phyloP scores from a whole-genome alignment of 2,113 vertebrate species.

The Taurulus bubalis region DNA sequence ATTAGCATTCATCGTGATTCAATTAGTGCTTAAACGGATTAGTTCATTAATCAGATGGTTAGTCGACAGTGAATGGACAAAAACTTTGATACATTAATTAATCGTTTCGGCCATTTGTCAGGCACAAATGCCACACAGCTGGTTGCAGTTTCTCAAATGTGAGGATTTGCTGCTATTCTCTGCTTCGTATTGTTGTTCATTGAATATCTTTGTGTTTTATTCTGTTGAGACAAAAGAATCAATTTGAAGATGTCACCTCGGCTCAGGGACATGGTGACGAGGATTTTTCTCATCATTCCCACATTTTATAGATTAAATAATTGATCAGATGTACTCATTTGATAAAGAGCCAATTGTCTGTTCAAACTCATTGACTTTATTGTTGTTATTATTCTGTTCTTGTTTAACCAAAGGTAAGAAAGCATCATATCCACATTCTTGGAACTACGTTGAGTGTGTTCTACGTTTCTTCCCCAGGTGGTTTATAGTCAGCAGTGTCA shows the following conservation, averaged over 20 bases:
- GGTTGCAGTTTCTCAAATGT: neutral
- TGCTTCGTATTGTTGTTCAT: neutral
- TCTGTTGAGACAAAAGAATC: neutral
- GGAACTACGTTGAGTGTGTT: neutral
- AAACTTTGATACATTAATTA: slow-evolving; percentile 15
- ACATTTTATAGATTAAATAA: neutral
- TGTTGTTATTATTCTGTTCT: neutral
- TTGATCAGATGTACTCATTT: neutral
- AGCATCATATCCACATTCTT: neutral
- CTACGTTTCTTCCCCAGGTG: neutral
- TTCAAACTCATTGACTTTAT: neutral
- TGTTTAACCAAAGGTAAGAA: neutral
- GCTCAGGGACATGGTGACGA: neutral
- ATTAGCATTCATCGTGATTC: slow-evolving; percentile 45
- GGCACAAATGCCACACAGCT: neutral
- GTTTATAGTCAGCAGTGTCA: slow-evolving; percentile 8
- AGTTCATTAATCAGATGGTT: slow-evolving; percentile 29
- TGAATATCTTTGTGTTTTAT: neutral
- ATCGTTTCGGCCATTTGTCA: neutral
- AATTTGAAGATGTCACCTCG: neutral
- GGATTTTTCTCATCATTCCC: neutral
- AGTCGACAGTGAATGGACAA: neutral
- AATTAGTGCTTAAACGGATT: slow-evolving; percentile 44
- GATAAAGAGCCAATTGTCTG: neutral
- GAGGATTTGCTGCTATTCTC: neutral